Evolutionary conservation across 2,113 vertebrate genomes (phyloP), one percentile per base, ranked within the genome.

Genomic region (pig (Sus scrofa)): DNA sequence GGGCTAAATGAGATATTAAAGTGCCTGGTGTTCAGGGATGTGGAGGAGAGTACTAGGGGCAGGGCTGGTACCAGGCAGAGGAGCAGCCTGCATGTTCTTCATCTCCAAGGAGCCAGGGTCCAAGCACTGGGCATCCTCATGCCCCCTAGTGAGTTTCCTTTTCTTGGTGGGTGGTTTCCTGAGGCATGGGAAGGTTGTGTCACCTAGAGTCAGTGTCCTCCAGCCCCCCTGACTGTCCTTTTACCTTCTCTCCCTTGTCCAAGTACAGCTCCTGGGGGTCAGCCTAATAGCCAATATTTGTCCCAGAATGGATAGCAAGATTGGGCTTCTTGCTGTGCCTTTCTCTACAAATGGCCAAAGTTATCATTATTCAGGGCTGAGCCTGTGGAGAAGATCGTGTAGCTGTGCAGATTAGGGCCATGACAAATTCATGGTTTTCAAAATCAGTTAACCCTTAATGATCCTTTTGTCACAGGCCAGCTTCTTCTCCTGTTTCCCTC

Each of bases 361-460:
- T 60, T 91, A 9, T 93, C 37, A 79, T 88, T 82, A 71, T 37
- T 77, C 60, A 93, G 34, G 27, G 34, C 39, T 71, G 54, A 37
- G 26, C 86, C 83, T n/a, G 34, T 70, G 67, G 90, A 82, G 95
- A 94, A 73, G 93, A 97, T 67, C 91, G 32, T 71, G 39, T 44
- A 91, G 89, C 44, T 86, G 71, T 60, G 89, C 20, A 71, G 88
- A 81, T 95, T 32, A 84, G 32, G 27, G 26, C 26, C 12, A n/a
- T 65, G 73, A 63, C 67, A 73, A 89, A 96, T 65, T 71, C 73
- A 50, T 50, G 37, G 73, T 75, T 86, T 95, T 65, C 67, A 82
- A 86, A 77, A 50, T 34, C 62, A 13, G 19, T n/a, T 86, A 94
- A 90, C 73, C 58, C 84, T 85, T 89, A 68, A 34, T 2, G 11